phyloP scores from a whole-genome alignment of 2,113 vertebrate genomes.

The Harpagus bidentatus region DNA sequence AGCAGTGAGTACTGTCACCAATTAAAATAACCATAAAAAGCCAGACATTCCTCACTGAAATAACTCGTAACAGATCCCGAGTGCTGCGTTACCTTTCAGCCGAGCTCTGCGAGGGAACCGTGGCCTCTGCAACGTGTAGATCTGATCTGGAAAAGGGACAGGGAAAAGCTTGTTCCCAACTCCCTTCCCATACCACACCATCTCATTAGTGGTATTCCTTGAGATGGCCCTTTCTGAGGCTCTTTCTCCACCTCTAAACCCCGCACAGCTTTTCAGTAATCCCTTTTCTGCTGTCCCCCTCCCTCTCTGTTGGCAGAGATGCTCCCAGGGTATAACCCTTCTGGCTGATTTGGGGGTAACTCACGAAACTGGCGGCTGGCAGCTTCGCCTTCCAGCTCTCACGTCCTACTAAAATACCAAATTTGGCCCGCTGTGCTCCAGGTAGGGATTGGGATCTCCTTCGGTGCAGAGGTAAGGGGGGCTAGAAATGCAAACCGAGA shows the following conservation, averaged over 20 bases:
- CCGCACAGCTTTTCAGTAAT: background rate
- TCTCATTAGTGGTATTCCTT: background rate
- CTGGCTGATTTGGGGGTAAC: background rate
- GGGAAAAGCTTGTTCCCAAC: background rate
- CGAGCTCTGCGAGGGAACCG: background rate
- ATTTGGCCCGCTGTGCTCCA: background rate
- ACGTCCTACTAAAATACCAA: background rate
- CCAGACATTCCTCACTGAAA: slow-evolving; percentile 40
- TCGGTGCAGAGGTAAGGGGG: background rate
- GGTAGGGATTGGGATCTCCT: fast-evolving
- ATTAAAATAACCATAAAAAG: slow-evolving; percentile 60
- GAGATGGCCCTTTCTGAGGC: background rate
- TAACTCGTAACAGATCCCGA: slow-evolving; percentile 50
- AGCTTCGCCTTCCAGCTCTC: background rate
- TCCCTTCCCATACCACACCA: background rate
- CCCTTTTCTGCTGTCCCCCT: background rate
- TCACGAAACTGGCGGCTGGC: background rate
- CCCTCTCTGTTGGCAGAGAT: background rate
- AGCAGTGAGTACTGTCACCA: slow-evolving; percentile 48
- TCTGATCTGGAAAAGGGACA: background rate
- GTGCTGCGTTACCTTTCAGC: background rate
- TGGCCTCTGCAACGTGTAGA: background rate
- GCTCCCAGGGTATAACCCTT: background rate
- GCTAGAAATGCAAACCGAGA: background rate
- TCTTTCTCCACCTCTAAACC: background rate